Conservation (phyloP, 2,888 invertebrate genomes). For the Alloplasta piceator region DNA sequence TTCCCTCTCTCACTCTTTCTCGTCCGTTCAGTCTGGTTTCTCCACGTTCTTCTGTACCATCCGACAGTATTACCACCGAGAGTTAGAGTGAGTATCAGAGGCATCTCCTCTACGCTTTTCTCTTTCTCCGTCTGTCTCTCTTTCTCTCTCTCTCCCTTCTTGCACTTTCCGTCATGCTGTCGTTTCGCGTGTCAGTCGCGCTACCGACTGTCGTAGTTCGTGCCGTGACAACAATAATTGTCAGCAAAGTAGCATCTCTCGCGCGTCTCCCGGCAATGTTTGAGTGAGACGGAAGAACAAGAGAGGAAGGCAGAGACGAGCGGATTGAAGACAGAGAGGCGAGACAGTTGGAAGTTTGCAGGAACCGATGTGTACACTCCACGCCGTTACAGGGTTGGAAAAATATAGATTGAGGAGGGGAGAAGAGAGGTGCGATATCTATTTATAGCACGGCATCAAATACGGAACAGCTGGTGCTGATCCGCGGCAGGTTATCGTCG, state of each 20-base stretch:
- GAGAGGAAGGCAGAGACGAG: conserved; percentile 55
- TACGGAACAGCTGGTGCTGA: conserved; percentile 82
- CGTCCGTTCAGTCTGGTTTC: conserved; percentile 64
- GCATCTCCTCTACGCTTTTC: conserved; percentile 76
- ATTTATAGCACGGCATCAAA: conserved; percentile 81
- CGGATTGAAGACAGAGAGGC: conserved; percentile 43
- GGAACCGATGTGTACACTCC: conserved; percentile 57
- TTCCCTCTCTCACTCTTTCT: conserved; percentile 57
- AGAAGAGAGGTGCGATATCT: conserved; percentile 68
- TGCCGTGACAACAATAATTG: conserved; percentile 82
- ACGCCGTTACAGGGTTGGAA: conserved; percentile 50
- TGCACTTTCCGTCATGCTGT: conserved; percentile 77
- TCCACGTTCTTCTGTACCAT: conserved; percentile 45
- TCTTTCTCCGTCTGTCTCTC: conserved; percentile 37
- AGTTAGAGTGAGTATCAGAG: conserved; percentile 41
- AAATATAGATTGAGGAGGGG: conserved; percentile 42
- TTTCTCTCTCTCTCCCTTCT: conserved; percentile 70
- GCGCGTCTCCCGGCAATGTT: conserved; percentile 63
- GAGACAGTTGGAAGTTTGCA: conserved; percentile 60
- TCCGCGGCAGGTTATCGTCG: conserved; percentile 79
- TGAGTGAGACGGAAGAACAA: conserved; percentile 66
- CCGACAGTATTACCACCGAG: conserved; percentile 41
- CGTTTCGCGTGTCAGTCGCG: conserved; percentile 80
- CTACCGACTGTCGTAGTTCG: conserved; percentile 77
- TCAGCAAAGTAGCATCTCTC: conserved; percentile 79